These are phyloP conservation scores for Lonchura striata DNA, from an alignment of 2,113 vertebrate genomes.

Conservation along the genomic window DNA sequence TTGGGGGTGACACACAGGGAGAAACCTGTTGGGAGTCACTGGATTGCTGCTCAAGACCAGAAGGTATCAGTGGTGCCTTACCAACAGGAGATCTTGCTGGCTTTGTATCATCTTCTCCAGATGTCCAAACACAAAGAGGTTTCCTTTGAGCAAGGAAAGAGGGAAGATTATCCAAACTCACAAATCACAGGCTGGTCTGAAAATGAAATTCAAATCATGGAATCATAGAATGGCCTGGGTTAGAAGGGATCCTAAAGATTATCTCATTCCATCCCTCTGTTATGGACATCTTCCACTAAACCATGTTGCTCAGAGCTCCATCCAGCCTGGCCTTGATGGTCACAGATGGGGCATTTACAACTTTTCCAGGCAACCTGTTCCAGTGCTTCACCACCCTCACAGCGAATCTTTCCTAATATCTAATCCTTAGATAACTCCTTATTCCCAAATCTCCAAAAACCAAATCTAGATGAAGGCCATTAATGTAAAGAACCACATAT, in stretches of 20 bases:
- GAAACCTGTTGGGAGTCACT: neutral
- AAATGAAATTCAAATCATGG: neutral
- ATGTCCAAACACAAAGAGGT: neutral
- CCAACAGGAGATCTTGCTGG: neutral
- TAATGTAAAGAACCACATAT: neutral
- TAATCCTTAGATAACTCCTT: neutral
- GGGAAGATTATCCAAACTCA: neutral
- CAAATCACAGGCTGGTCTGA: neutral
- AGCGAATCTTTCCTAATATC: neutral
- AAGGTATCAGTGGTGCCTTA: neutral
- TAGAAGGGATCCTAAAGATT: neutral
- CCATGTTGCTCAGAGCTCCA: neutral
- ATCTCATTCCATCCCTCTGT: neutral
- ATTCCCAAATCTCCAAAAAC: neutral
- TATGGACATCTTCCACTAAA: neutral
- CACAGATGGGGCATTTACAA: neutral
- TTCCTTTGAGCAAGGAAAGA: neutral
- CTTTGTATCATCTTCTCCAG: neutral
- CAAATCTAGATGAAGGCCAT: neutral
- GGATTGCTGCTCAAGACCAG: neutral
- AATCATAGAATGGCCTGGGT: neutral
- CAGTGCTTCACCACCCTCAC: neutral
- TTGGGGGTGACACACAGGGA: neutral
- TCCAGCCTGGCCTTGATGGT: neutral
- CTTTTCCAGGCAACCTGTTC: neutral